Evolutionary conservation across 2,797 vertebrate species (phyloP).

Genomic region (Tangara arthus): DNA sequence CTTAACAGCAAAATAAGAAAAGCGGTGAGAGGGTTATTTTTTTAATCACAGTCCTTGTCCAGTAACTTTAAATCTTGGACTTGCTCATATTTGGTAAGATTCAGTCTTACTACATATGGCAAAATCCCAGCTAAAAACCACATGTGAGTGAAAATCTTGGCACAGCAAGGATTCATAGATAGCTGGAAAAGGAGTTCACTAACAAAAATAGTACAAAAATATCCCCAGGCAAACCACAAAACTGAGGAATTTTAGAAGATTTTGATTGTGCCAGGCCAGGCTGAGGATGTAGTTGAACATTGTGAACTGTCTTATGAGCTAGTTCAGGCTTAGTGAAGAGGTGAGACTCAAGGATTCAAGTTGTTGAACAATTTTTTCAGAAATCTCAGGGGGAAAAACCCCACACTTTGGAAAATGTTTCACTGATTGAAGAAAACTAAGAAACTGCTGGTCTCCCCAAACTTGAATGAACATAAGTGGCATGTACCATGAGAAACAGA

Average conservation of each 20-base stretch:
- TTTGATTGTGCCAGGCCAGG: neutral
- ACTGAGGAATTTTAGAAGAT: neutral
- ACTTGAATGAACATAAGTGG: neutral
- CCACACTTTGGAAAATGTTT: neutral
- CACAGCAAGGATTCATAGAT: neutral
- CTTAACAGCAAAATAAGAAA: neutral
- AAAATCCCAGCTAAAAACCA: neutral
- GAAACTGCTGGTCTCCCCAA: neutral
- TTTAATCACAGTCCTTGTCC: neutral
- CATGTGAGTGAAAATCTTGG: neutral
- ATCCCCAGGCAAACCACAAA: neutral
- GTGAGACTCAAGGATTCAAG: neutral
- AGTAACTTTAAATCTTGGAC: neutral
- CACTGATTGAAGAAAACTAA: neutral
- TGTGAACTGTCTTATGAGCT: neutral
- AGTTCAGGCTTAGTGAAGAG: neutral
- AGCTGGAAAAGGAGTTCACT: neutral
- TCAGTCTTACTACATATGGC: neutral
- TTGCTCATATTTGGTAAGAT: neutral
- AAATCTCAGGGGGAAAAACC: rapidly evolving
- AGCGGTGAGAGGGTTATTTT: neutral
- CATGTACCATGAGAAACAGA: neutral
- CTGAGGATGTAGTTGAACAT: neutral
- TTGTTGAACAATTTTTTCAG: neutral
- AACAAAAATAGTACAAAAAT: neutral